phyloP scores from a whole-genome alignment of 2,113 vertebrate species.

The Gnathonemus echidnorhynchus region DNA sequence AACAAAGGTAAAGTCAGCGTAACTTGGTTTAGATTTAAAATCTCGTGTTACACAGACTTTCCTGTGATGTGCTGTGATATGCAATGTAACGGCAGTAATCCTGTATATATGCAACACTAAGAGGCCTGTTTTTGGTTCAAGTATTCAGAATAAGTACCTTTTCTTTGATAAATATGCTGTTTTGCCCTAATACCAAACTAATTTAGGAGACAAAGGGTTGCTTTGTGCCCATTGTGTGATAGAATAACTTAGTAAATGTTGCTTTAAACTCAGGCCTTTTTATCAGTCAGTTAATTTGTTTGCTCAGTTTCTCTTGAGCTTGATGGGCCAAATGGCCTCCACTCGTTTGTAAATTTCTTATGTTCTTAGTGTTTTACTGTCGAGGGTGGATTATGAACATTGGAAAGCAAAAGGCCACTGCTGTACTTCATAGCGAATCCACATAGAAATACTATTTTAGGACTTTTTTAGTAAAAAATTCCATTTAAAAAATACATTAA shows the following conservation, averaged over 20 bases:
- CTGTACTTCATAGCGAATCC: neutral
- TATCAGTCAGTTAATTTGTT: neutral
- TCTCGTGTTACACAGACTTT: neutral
- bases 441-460: neutral
- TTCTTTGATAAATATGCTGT: neutral
- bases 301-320: neutral
- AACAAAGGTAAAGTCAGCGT: neutral
- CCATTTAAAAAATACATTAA: neutral
- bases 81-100: neutral
- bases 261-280: neutral
- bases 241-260: neutral
- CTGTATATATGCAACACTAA: neutral
- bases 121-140: neutral
- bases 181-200: neutral
- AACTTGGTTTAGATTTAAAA: neutral
- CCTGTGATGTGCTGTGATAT: neutral
- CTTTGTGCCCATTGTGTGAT: neutral
- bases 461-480: neutral
- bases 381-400: neutral
- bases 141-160: neutral
- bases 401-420: neutral
- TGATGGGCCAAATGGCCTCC: no score
- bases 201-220: neutral
- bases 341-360: no score
- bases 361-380: neutral